Evolutionary conservation across 2,888 invertebrate species (phyloP), one percentile per base, ranked within the genome.

Genomic region (Platycheirus albimanus): DNA sequence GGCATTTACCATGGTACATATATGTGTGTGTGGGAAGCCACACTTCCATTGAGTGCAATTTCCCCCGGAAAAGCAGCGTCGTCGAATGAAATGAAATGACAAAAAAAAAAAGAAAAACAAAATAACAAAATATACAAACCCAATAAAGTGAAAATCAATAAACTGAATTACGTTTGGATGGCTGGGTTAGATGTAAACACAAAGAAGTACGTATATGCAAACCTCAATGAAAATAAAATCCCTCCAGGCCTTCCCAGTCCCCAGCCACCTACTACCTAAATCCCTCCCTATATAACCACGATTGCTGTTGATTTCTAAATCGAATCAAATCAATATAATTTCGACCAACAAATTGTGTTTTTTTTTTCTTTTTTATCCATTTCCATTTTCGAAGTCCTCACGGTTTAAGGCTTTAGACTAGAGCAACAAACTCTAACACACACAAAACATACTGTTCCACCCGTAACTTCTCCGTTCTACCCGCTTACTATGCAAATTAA

Each of bases 11-110:
- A 3, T 61, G 7, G 1, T 7, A 19, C 7, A n/a, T 33, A 2
- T 33, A 20, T 20, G 8, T 24, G 6, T 61, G 17, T 61, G 30
- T 30, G 45, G 61, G 61, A 61, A 45, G 51, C 28, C 38, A 66
- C 66, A 52, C 41, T 52, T 47, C 20, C 30, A 66, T 66, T 66
- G 66, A 74, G 41, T 66, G 74, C 56, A 49, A 74, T 74, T 66
- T 56, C 38, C 47, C 19, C 47, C 54, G 66, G 54, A 72, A 63
- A 74, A 74, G 15, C 54, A 36, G 15, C 1, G 15, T n/a, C 15
- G 13, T 13, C 17, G 61, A 30, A 45, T 28, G 3, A 49, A 45
- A 45, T 24, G 6, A 36, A 64, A 64, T 49, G 33, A 64, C 15
- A 64, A 15, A 64, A 49, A 64, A 49, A 64, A 49, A 49, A 36